Evolutionary conservation across 2,888 invertebrate genomes (phyloP).

Genomic region (Atethmia centrago): DNA sequence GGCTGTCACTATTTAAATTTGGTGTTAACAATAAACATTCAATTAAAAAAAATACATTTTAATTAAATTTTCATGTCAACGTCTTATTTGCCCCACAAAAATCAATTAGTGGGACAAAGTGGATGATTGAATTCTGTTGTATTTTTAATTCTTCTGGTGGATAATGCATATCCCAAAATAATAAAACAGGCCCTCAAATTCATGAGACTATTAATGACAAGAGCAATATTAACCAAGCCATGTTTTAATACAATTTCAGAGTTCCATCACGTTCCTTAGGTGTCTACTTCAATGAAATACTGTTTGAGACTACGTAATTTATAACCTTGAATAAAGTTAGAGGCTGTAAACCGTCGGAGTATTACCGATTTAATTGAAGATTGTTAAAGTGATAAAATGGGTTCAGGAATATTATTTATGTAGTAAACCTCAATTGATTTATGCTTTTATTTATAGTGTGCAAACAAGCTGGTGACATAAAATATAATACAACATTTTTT

Average conservation of each 20-base stretch:
- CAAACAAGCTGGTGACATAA: constrained; percentile 3
- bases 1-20: too few species aligned
- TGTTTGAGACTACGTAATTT: constrained; percentile 58
- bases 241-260: background rate
- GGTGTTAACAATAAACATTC: too few species aligned
- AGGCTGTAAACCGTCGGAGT: constrained; percentile 29
- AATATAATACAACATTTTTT: background rate
- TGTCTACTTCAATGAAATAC: constrained; percentile 59
- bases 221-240: constrained; percentile 7
- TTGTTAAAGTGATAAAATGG: constrained; percentile 44
- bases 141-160: too few species aligned
- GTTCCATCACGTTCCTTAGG: constrained; percentile 45
- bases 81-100: too few species aligned
- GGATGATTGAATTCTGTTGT: too few species aligned
- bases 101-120: too few species aligned
- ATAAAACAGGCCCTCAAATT: background rate
- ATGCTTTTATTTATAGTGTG: constrained; percentile 19
- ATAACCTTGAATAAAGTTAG: constrained; percentile 36
- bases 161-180: background rate
- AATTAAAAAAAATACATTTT: too few species aligned
- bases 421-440: constrained; percentile 25
- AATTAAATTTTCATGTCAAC: too few species aligned
- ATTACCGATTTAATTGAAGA: constrained; percentile 53
- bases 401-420: constrained; percentile 30
- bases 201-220: background rate